Percentiles rank a stretch among this genome's conserved stretches.
phyloP scores from a whole-genome alignment of 2,113 vertebrate species.

The Monarcha castaneiventris region DNA sequence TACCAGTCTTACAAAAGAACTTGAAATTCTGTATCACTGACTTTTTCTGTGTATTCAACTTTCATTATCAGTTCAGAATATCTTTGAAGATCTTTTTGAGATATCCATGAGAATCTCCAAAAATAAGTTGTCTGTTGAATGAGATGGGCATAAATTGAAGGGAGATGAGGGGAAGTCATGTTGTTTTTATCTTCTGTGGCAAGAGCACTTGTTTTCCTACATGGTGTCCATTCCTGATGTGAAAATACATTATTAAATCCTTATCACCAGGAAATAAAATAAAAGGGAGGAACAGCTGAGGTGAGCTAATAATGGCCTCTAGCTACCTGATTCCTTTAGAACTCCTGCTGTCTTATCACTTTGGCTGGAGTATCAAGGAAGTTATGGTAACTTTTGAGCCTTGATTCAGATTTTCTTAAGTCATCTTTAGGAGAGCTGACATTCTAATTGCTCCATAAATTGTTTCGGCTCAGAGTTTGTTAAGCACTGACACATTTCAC shows the following conservation, averaged over 20 bases:
- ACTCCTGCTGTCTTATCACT: constrained; percentile 37
- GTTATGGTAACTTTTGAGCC: constrained; percentile 62
- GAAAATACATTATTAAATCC: not conserved
- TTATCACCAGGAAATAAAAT: constrained; percentile 1
- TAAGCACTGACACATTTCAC: constrained; percentile 68
- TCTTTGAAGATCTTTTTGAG: not conserved
- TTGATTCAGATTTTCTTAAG: constrained; percentile 65
- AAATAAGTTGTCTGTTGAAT: not conserved
- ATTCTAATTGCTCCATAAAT: constrained; percentile 69
- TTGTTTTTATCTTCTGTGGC: not conserved
- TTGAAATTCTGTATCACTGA: not conserved
- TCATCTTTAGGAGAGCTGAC: constrained; percentile 58
- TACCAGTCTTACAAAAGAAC: not conserved
- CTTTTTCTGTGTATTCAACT: not conserved
- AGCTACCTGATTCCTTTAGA: not conserved
- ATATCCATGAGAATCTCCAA: not conserved
- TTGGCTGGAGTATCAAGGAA: constrained; percentile 55
- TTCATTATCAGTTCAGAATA: not conserved
- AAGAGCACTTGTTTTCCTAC: not conserved
- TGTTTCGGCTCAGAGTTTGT: constrained; percentile 68
- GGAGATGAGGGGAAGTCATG: not conserved
- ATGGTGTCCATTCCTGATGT: not conserved
- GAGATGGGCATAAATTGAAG: not conserved
- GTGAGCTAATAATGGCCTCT: not conserved
- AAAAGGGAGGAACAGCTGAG: not conserved